Evolutionary conservation across 1,140 invertebrate species (phyloP).

Genomic region (Drosophila mojavensis): DNA sequence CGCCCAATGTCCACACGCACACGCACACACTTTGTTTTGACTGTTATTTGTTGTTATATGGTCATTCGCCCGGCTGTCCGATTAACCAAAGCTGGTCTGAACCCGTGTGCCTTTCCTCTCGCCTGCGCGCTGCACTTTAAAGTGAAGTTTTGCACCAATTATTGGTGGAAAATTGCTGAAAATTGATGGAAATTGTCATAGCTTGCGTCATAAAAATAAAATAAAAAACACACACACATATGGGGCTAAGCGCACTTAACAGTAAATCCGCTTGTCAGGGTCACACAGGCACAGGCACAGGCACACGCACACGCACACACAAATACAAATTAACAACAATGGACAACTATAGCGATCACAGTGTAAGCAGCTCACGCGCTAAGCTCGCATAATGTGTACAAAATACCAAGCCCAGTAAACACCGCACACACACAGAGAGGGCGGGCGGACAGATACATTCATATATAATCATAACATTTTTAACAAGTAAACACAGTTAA

Average conservation of each 20-base stretch:
- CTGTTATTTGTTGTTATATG: conserved; percentile 73
- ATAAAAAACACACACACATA: background rate
- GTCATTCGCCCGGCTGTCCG: conserved; percentile 47
- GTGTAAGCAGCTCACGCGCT: conserved; percentile 69
- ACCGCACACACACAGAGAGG: conserved; percentile 32
- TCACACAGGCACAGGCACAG: conserved; percentile 24
- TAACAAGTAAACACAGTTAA: background rate
- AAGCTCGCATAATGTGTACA: conserved; percentile 66
- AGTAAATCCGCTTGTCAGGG: conserved; percentile 73
- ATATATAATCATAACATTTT: conserved; percentile 54
- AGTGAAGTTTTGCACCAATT: conserved; percentile 19
- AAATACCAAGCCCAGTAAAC: conserved; percentile 49
- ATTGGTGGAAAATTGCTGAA: conserved; percentile 28
- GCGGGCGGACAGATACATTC: background rate
- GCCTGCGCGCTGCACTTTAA: conserved; percentile 29
- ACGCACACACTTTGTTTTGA: conserved; percentile 19
- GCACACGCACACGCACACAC: too few species aligned
- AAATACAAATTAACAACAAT: conserved; percentile 55
- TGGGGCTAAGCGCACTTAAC: conserved; percentile 53
- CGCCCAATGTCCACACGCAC: too few species aligned
- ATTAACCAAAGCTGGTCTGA: conserved; percentile 40
- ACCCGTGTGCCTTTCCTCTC: conserved; percentile 16
- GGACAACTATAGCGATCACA: conserved; percentile 19
- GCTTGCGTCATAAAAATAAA: conserved; percentile 32
- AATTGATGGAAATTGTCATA: conserved; percentile 46